Evolutionary conservation across 2,113 vertebrate genomes (phyloP).

Genomic region (Loxodonta africana): DNA sequence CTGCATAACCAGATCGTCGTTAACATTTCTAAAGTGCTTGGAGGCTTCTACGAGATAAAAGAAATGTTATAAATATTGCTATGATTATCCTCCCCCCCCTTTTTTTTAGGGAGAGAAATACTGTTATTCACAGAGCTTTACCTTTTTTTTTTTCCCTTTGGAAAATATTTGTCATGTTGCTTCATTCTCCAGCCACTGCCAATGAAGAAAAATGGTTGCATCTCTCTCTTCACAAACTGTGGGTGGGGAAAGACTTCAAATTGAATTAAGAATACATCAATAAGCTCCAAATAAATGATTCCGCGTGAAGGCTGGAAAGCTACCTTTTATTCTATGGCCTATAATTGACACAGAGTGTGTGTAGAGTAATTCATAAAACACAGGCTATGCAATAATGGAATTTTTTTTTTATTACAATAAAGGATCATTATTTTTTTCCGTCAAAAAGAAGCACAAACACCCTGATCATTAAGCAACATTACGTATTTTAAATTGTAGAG

Average conservation of each 20-base stretch:
- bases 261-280: constrained; percentile 80
- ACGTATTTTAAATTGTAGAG: constrained; percentile 3
- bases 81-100: background rate
- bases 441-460: constrained; percentile 79
- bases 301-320: constrained; percentile 74
- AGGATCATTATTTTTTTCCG: constrained; percentile 83
- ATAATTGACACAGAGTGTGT: constrained; percentile 81
- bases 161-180: constrained; percentile 73
- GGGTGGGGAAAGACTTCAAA: constrained; percentile 73
- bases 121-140: constrained; percentile 32
- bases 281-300: constrained; percentile 83
- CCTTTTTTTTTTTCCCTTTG: background rate
- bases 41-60: constrained; percentile 42
- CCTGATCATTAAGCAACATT: constrained; percentile 69
- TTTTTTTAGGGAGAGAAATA: background rate
- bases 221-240: constrained; percentile 54
- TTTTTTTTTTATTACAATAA: constrained; percentile 80
- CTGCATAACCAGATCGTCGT: background rate
- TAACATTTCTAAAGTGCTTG: constrained; percentile 61
- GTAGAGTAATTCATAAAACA: constrained; percentile 83
- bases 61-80: constrained; percentile 54
- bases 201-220: constrained; percentile 76
- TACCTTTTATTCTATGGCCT: constrained; percentile 81
- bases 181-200: constrained; percentile 60
- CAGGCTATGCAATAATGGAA: constrained; percentile 75